phyloP scores from a whole-genome alignment of 2,888 invertebrate species.

The Mimas tiliae region DNA sequence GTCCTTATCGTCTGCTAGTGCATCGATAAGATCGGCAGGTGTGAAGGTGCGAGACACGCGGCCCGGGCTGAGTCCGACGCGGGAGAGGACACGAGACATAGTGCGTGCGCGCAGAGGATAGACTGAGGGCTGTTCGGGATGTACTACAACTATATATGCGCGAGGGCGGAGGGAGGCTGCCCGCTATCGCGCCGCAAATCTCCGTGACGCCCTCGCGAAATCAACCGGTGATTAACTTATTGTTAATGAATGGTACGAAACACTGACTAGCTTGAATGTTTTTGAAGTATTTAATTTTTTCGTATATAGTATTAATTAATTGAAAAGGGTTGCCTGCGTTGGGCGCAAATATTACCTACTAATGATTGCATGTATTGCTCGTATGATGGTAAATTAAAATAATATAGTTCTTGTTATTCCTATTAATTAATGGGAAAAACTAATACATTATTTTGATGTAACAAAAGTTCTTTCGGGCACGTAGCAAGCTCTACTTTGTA shows the following conservation, averaged over 20 bases:
- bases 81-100: constrained; percentile 29
- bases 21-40: constrained; percentile 27
- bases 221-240: constrained; percentile 55
- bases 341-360: neutral
- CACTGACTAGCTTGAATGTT: constrained; percentile 19
- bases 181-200: constrained; percentile 43
- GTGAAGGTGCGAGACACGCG: constrained; percentile 26
- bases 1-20: constrained; percentile 7
- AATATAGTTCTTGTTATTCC: too few species aligned
- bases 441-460: too few species aligned
- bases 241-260: constrained; percentile 43
- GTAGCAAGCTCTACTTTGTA: neutral
- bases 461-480: neutral
- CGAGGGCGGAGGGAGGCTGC: constrained; percentile 45
- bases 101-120: constrained; percentile 34
- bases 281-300: constrained; percentile 7
- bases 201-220: constrained; percentile 48
- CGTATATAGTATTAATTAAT: neutral
- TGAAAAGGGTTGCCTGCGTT: neutral
- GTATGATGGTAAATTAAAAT: too few species aligned
- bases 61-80: constrained; percentile 9
- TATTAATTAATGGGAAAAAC: too few species aligned
- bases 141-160: constrained; percentile 25
- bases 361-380: too few species aligned
- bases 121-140: constrained; percentile 32